Percentiles rank a stretch among this genome's conserved stretches.
Conservation (phyloP, 2,113 vertebrate species). For the Saguinus imperator region DNA sequence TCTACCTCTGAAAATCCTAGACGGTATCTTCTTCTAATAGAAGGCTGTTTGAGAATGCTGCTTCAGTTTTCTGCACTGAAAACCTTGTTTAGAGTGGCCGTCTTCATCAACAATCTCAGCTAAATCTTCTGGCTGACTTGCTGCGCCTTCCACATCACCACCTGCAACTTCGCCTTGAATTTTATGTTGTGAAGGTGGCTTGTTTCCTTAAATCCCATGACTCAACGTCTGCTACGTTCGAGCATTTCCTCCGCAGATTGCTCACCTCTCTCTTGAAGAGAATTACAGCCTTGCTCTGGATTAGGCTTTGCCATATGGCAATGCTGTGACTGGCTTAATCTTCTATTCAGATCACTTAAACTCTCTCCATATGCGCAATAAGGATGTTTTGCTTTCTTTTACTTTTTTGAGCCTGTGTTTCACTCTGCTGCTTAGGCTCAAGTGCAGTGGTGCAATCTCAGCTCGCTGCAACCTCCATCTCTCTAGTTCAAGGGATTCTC, state of each 20-base stretch:
- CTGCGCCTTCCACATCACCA: background rate
- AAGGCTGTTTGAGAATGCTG: background rate
- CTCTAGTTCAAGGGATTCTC: no score
- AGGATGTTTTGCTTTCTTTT: background rate
- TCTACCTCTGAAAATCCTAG: background rate
- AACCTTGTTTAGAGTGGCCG: background rate
- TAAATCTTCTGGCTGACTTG: background rate
- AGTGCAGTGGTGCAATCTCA: no score
- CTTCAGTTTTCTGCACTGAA: background rate
- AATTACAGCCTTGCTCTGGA: background rate
- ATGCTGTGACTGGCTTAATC: background rate
- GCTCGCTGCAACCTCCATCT: no score
- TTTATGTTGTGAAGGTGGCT: background rate
- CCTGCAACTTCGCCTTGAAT: background rate
- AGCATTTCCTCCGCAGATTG: background rate
- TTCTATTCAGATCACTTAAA: background rate
- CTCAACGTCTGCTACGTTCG: background rate
- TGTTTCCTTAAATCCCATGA: background rate
- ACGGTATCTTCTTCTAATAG: background rate
- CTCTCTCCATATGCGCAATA: background rate
- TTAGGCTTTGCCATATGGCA: background rate
- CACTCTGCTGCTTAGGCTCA: no score
- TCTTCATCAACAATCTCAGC: background rate
- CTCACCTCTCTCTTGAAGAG: background rate
- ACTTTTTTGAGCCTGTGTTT: no score